Base-by-base conservation (phyloP, 2,888 invertebrate genomes). In the Troides oblongomaculatus region DNA sequence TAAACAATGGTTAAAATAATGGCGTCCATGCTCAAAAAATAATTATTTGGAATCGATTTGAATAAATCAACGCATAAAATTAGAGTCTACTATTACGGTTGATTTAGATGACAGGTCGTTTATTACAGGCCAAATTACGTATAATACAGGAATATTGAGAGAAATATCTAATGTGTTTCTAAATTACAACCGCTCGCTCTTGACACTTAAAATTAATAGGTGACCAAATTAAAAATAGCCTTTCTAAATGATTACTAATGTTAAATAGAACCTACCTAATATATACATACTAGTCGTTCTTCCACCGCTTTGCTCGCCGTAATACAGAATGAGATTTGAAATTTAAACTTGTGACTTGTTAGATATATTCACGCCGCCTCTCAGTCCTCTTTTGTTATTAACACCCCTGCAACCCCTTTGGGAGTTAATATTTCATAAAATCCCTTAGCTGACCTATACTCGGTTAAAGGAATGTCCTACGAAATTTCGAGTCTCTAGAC, bases 11-110 rank as follows among this genome's bases (percentile, higher is more conserved):
- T 86, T 86, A 84, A 84, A 87, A 84, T 85, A 85, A 85, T 87
- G 83, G 88, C 85, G 86, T 88, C 87, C 87, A 90, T 87, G 84
- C 81, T 86, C 84, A 84, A 83, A 81, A 21, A 83, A 82, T 86
- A 89, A 89, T 89, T 90, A 90, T 89, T 90, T 88, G 84, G 84
- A 82, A 88, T 83, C 86, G 82, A 85, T 89, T 86, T 81, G 83
- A 86, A 90, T 91, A 91, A 91, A 91, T 91, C 90, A 91, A 86
- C 86, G 87, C 87, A 86, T 87, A 88, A 79, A 85, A 89, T 90
- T 89, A 87, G 86, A 90, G 84, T 80, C 83, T 82, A 84, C 84
- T 84, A 88, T 88, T 86, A 88, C 77, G 78, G 78, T 80, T 90
- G 90, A 91, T 91, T 91, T 91, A 91, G 85, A 78, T 86, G 89